Evolutionary conservation across 2,888 invertebrate genomes (phyloP).

Genomic region (Leptinotarsa tumamoca): DNA sequence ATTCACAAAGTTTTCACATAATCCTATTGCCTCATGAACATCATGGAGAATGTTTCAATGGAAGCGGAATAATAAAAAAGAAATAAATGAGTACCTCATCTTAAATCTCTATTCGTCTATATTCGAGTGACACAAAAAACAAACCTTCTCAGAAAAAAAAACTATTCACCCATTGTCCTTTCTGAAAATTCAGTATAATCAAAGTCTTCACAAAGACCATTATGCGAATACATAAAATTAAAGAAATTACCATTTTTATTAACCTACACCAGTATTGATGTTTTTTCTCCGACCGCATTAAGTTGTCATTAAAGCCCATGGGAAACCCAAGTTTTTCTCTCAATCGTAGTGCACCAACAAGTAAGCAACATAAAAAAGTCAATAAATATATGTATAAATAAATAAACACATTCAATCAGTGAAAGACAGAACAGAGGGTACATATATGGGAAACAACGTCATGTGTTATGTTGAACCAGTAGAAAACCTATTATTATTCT

Average conservation of each 20-base stretch:
- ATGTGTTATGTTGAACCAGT: conserved; percentile 31
- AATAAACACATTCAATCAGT: conserved; percentile 21
- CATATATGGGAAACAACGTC: conserved; percentile 42
- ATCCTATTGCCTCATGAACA: too few relatives aligned
- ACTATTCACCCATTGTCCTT: background rate
- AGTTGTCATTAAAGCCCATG: conserved; percentile 6
- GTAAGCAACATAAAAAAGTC: conserved; percentile 13
- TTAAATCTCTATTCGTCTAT: background rate
- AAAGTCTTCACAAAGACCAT: conserved; percentile 25
- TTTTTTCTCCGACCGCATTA: conserved; percentile 7
- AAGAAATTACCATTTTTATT: conserved; percentile 38
- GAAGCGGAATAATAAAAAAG: too few relatives aligned
- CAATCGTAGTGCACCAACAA: conserved; percentile 11
- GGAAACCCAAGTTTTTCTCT: conserved; percentile 1
- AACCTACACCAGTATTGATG: conserved; percentile 26
- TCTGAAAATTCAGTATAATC: background rate
- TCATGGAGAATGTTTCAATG: too few relatives aligned
- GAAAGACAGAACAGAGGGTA: conserved; percentile 37
- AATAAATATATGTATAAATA: conserved; percentile 27
- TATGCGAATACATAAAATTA: conserved; percentile 32
- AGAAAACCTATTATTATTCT: conserved; percentile 34
- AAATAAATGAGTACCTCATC: too few relatives aligned
- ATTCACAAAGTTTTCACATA: too few relatives aligned
- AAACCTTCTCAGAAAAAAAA: background rate
- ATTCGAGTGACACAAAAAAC: background rate